Percentiles rank a stretch among this genome's conserved stretches.
Conservation (phyloP, 2,888 invertebrate species). For the Cheilosia pagana region DNA sequence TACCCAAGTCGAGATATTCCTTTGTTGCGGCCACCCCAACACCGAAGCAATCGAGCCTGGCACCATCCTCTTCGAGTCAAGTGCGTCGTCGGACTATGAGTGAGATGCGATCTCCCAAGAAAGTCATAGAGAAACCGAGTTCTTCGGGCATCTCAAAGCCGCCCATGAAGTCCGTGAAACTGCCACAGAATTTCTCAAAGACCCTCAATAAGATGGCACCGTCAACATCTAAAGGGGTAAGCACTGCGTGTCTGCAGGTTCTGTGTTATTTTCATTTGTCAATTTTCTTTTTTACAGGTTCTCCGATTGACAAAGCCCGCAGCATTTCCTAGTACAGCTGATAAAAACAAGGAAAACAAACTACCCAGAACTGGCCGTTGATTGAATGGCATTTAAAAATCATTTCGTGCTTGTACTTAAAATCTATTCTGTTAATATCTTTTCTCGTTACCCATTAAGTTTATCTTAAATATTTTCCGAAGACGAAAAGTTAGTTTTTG, state of each 20-base stretch:
- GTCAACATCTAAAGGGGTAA: constrained; percentile 56
- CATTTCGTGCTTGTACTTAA: not conserved
- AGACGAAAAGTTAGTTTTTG: constrained; percentile 16
- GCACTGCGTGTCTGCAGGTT: not conserved
- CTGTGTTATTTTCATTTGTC: not conserved
- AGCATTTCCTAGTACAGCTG: constrained; percentile 9
- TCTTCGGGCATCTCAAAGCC: constrained; percentile 58
- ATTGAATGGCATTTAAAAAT: not conserved
- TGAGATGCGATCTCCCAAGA: constrained; percentile 65
- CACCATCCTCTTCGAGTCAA: constrained; percentile 54
- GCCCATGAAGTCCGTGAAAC: constrained; percentile 56
- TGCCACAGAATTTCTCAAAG: constrained; percentile 61
- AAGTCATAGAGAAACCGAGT: constrained; percentile 43
- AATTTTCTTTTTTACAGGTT: constrained; percentile 10
- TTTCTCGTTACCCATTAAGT: constrained; percentile 21
- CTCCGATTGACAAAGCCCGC: constrained; percentile 51
- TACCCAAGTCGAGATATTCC: constrained; percentile 75
- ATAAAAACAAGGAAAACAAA: constrained; percentile 68
- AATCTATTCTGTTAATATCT: constrained; percentile 4
- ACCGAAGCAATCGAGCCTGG: constrained; percentile 57
- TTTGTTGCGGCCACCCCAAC: constrained; percentile 76
- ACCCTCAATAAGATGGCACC: constrained; percentile 63
- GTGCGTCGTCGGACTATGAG: constrained; percentile 55
- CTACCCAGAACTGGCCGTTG: constrained; percentile 46
- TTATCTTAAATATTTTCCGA: constrained; percentile 18